A percentile compares a stretch with the other conserved stretches of the same genome.
Conservation (phyloP, 2,888 invertebrate species). For the Corythucha ciliata region DNA sequence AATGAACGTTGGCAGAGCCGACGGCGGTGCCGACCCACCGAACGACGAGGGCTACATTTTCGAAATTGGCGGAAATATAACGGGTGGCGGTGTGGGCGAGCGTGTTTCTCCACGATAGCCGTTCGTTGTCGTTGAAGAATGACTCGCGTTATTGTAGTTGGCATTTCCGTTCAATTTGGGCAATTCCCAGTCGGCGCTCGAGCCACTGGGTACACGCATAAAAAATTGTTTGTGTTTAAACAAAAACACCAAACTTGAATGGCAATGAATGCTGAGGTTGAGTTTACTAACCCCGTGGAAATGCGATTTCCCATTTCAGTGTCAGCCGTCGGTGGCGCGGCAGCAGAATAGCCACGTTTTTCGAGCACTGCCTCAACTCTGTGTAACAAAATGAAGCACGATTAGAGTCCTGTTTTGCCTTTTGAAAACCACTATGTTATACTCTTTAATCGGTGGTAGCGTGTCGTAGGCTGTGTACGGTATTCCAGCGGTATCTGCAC, state of each 20-base stretch:
- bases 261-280: neutral
- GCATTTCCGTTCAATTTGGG: conserved; percentile 18
- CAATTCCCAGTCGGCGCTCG: conserved; percentile 19
- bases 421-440: conserved; percentile 12
- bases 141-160: neutral
- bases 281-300: conserved; percentile 26
- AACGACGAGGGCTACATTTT: neutral
- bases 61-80: conserved; percentile 30
- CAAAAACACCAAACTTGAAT: neutral
- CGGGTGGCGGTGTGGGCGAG: conserved; percentile 27
- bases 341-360: conserved; percentile 24
- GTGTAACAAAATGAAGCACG: neutral
- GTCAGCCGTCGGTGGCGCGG: conserved; percentile 24
- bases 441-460: conserved; percentile 33
- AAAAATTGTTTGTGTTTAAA: too few species aligned
- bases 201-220: too few species aligned
- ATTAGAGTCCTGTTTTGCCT: neutral
- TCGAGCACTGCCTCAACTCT: conserved; percentile 24
- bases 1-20: too few species aligned
- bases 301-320: conserved; percentile 27
- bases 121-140: neutral
- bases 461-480: conserved; percentile 32
- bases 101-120: conserved; percentile 3
- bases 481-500: conserved; percentile 49
- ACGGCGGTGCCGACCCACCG: too few species aligned